Percentiles rank a stretch among this genome's conserved stretches.
Evolutionary conservation across 2,888 invertebrate genomes (phyloP).

Genomic region (Cantharis nigra): DNA sequence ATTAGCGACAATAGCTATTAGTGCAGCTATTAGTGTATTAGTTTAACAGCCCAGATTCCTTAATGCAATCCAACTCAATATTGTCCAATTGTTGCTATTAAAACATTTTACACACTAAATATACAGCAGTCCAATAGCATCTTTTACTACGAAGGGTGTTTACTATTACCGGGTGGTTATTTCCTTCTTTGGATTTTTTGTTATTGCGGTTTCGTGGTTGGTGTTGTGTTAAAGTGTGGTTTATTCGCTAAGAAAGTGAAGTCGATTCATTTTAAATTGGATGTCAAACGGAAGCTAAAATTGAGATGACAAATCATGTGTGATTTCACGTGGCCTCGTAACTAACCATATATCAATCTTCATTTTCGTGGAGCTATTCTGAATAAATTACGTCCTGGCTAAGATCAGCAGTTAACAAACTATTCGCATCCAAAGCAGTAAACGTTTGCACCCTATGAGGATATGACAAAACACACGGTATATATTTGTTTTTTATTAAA

Average conservation of each 20-base stretch:
- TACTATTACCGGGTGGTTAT: slow-evolving; percentile 2
- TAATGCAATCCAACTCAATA: slow-evolving; percentile 59
- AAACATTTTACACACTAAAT: slow-evolving; percentile 55
- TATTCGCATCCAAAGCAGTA: not conserved
- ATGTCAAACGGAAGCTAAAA: not conserved
- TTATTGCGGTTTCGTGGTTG: not conserved
- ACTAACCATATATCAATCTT: not conserved
- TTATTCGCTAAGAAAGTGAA: not conserved
- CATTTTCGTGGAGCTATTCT: not conserved
- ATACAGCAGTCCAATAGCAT: slow-evolving; percentile 52
- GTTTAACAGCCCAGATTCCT: slow-evolving; percentile 58
- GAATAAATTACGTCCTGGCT: not conserved
- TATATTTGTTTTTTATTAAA: not conserved
- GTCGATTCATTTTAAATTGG: not conserved
- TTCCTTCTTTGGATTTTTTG: not conserved
- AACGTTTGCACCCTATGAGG: not conserved
- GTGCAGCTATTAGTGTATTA: slow-evolving; percentile 57
- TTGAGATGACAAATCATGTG: not conserved
- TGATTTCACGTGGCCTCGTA: not conserved
- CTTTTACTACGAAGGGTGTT: slow-evolving; percentile 51
- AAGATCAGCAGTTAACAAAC: not conserved
- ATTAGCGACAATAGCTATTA: slow-evolving; percentile 59
- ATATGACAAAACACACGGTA: not conserved
- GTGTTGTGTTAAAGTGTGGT: not conserved
- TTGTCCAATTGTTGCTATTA: slow-evolving; percentile 59